Evolutionary conservation across 2,888 invertebrate genomes (phyloP).

Genomic region (Sesamia inferens): DNA sequence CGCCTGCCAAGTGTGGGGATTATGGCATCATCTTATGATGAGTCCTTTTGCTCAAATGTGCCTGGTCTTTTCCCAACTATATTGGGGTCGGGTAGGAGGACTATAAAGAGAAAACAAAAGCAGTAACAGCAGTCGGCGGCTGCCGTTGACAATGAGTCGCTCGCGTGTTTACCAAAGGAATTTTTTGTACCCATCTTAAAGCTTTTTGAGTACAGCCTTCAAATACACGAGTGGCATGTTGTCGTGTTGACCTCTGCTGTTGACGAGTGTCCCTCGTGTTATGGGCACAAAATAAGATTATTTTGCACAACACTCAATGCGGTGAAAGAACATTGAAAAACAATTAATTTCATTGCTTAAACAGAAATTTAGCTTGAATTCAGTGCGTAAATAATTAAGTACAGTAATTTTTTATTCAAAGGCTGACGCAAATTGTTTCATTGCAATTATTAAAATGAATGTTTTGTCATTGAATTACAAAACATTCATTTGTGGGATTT

Average conservation of each 20-base stretch:
- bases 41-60: too few relatives aligned
- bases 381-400: constrained; percentile 15
- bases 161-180: too few relatives aligned
- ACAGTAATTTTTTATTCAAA: constrained; percentile 8
- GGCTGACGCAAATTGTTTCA: constrained; percentile 16
- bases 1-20: too few relatives aligned
- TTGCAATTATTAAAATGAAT: neutral
- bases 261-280: too few relatives aligned
- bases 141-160: too few relatives aligned
- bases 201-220: too few relatives aligned
- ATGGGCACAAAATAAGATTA: neutral
- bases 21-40: neutral
- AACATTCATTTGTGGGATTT: neutral
- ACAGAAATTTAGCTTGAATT: constrained; percentile 3
- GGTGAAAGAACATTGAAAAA: constrained; percentile 39
- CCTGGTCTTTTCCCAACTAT: too few relatives aligned
- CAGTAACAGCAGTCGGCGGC: neutral
- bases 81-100: neutral
- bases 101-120: neutral
- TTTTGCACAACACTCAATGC: neutral
- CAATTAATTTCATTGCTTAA: constrained; percentile 32
- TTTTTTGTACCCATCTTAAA: too few relatives aligned
- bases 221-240: too few relatives aligned
- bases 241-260: too few relatives aligned
- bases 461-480: neutral